Evolutionary conservation across 2,888 invertebrate genomes (phyloP), one percentile per base, ranked within the genome.

Genomic region (Nasonia oneida): DNA sequence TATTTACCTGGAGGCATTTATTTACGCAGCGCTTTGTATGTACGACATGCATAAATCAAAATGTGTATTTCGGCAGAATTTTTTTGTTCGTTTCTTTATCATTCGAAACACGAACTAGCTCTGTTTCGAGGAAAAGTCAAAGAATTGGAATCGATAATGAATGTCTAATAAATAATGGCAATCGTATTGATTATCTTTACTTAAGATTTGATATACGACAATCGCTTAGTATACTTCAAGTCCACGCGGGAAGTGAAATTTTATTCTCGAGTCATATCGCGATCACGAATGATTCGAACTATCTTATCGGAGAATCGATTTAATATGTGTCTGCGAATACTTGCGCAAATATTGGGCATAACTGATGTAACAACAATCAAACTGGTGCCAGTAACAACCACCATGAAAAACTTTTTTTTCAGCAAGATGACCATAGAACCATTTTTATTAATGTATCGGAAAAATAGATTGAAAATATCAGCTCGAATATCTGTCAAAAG

Each of bases 111-210:
- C 2, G 50, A 50, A 70, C 39, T 57, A 80, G 50, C 70, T 29
- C 29, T 67, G 33, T 76, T 78, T 85, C 64, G 23, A 75, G 47
- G 57, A 79, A 81, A 78, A 78, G 18, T 29, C 33, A 33, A 42
- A 50, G 64, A 67, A 53, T 67, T 74, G 47, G 1, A 61, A 82
- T 67, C 33, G 78, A 75, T 57, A 79, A 70, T 70, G 78, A 50
- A 77, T 77, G 64, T 61, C 74, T 42, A 79, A 82, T 86, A 86
- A 86, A 82, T 79, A 75, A 85, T 71, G 67, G 33, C 1, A 64
- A 70, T 86, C 57, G 42, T 79, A 74, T 73, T 57, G 78, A 85
- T 85, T 82, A 86, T 81, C 82, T 82, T 81, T 71, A 75, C 53
- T 74, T 57, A 53, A 29, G 75, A 77, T 79, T 74, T 82, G 82